phyloP scores from a whole-genome alignment of 1,140 invertebrate genomes.

The Ceratoteleas bidentatus region DNA sequence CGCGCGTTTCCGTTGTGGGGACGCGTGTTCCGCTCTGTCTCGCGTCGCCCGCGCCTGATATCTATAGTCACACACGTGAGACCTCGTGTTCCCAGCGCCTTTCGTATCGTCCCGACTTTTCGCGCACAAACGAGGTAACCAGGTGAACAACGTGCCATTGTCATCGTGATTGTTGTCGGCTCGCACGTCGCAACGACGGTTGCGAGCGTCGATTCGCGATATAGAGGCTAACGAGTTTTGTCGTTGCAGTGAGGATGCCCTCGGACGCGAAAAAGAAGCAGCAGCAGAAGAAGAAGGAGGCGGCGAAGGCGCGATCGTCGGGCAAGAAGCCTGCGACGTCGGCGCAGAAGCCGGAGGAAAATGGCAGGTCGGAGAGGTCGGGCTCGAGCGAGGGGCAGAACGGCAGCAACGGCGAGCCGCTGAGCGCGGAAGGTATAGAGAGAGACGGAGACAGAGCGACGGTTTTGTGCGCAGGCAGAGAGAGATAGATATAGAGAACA shows the following conservation, averaged over 20 bases:
- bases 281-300: conserved; percentile 98
- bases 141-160: neutral
- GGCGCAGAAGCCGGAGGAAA: conserved; percentile 78
- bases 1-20: no score
- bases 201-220: neutral
- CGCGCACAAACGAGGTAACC: conserved; percentile 56
- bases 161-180: neutral
- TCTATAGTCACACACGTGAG: conserved; percentile 52
- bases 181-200: neutral
- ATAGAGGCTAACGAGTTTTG: conserved; percentile 15
- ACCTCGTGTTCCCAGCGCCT: conserved; percentile 60
- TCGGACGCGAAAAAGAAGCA: conserved; percentile 98
- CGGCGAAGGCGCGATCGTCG: conserved; percentile 89
- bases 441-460: no score
- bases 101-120: conserved; percentile 26
- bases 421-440: conserved; percentile 80
- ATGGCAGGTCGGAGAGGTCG: conserved; percentile 82
- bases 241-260: conserved; percentile 86
- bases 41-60: no score
- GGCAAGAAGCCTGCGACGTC: conserved; percentile 83
- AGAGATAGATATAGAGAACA: neutral
- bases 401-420: conserved; percentile 77
- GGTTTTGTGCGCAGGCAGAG: neutral
- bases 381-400: conserved; percentile 68
- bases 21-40: no score